These are phyloP conservation scores for Lampris incognitus DNA, from an alignment of 2,113 vertebrate species.

Conservation along the genomic window DNA sequence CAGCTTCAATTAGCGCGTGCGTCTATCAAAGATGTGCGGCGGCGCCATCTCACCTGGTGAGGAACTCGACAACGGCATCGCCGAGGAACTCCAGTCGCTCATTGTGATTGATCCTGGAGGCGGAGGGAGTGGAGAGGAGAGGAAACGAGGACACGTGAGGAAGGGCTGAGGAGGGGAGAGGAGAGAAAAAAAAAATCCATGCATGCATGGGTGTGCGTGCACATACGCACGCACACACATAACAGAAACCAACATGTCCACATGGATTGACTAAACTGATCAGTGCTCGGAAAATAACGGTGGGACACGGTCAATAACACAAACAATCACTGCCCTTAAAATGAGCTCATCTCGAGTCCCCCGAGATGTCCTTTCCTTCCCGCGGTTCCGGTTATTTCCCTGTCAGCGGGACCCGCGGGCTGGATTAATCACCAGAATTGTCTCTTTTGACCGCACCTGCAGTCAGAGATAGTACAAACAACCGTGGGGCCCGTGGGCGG, in stretches of 20 bases:
- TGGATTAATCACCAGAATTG: conserved; percentile 65
- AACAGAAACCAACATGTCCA: not conserved
- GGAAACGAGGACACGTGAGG: not conserved
- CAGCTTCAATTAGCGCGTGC: conserved; percentile 61
- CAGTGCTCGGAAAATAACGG: conserved; percentile 31
- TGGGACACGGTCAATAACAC: conserved; percentile 43
- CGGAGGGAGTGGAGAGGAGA: conserved; percentile 11
- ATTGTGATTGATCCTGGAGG: conserved; percentile 96
- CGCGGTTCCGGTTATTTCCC: conserved; percentile 72
- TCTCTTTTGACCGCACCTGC: conserved; percentile 63
- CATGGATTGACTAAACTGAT: conserved; percentile 26
- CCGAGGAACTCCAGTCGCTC: conserved; percentile 98
- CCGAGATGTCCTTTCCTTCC: conserved; percentile 43
- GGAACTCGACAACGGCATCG: conserved; percentile 99
- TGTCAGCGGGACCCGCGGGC: conserved; percentile 67
- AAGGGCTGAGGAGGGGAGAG: not conserved
- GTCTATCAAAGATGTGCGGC: conserved; percentile 44
- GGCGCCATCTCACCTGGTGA: conserved; percentile 90
- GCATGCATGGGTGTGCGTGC: too few species aligned
- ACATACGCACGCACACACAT: not conserved
- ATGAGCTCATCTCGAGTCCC: conserved; percentile 62
- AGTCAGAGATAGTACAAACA: conserved; percentile 54
- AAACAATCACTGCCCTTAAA: conserved; percentile 47
- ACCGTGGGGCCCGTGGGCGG: conserved; percentile 47
- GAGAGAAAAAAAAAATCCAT: not conserved